phyloP scores from a whole-genome alignment of 2,113 vertebrate species.

The Equus quagga region DNA sequence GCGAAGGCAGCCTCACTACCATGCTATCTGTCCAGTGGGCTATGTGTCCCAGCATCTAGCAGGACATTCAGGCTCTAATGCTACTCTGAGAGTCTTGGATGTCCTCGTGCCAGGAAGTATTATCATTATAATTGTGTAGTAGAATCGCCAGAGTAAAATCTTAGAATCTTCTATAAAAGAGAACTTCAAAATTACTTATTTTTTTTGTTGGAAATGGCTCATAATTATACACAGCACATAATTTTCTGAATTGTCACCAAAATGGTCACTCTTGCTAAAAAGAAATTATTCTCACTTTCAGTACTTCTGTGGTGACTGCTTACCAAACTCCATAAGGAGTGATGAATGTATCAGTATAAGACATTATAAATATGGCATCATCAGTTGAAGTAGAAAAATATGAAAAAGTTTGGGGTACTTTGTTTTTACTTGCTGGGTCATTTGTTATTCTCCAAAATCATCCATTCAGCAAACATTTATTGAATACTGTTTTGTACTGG shows the following conservation, averaged over 20 bases:
- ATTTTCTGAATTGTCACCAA: conserved; percentile 43
- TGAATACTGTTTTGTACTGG: background rate
- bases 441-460: conserved; percentile 5
- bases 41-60: background rate
- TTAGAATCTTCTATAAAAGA: background rate
- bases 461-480: background rate
- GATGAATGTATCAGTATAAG: background rate
- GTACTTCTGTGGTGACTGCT: background rate
- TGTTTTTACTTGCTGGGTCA: background rate
- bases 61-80: background rate
- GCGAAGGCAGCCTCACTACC: background rate
- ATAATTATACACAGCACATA: background rate
- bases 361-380: background rate
- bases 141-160: background rate
- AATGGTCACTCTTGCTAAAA: background rate
- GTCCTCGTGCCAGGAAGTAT: background rate
- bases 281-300: background rate
- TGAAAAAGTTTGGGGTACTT: background rate
- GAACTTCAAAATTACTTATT: background rate
- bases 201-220: conserved; percentile 3
- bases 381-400: background rate
- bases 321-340: background rate
- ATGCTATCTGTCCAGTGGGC: rapidly evolving
- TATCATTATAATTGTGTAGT: background rate
- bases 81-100: background rate